Evolutionary conservation across 1,140 invertebrate species (phyloP).

Genomic region (Gonioctena quinquepunctata): DNA sequence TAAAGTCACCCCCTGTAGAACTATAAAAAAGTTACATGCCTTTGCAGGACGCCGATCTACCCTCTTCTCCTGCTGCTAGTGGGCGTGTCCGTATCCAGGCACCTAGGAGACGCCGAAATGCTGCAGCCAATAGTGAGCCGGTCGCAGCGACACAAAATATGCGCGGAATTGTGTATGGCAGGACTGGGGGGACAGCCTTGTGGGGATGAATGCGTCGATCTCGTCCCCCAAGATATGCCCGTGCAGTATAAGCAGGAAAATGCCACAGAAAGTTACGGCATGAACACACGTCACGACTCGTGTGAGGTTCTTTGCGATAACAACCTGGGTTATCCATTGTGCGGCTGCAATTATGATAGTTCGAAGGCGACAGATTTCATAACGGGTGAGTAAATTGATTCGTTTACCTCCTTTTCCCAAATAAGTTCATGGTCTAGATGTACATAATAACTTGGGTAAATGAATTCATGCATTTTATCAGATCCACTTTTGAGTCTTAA

Average conservation of each 20-base stretch:
- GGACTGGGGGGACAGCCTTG: constrained; percentile 55
- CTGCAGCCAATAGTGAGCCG: constrained; percentile 46
- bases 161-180: constrained; percentile 52
- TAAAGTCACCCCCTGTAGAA: neutral
- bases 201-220: constrained; percentile 50
- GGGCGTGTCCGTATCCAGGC: constrained; percentile 29
- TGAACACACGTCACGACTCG: constrained; percentile 39
- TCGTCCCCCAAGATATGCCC: constrained; percentile 41
- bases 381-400: constrained; percentile 8
- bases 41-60: constrained; percentile 42
- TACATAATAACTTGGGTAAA: no score
- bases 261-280: constrained; percentile 10
- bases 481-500: no score
- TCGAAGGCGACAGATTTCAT: constrained; percentile 41
- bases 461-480: no score
- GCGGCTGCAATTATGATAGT: constrained; percentile 37
- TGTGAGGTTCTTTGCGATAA: constrained; percentile 54
- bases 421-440: no score
- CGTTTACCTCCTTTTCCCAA: no score
- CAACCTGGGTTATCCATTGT: constrained; percentile 50
- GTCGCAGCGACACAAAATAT: constrained; percentile 47
- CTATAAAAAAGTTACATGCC: constrained; percentile 8
- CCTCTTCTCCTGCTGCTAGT: constrained; percentile 42
- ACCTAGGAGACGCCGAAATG: constrained; percentile 21
- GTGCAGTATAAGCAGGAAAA: constrained; percentile 26